Base-by-base conservation (phyloP, 2,888 invertebrate species). In the Hirtodrosophila cameraria region DNA sequence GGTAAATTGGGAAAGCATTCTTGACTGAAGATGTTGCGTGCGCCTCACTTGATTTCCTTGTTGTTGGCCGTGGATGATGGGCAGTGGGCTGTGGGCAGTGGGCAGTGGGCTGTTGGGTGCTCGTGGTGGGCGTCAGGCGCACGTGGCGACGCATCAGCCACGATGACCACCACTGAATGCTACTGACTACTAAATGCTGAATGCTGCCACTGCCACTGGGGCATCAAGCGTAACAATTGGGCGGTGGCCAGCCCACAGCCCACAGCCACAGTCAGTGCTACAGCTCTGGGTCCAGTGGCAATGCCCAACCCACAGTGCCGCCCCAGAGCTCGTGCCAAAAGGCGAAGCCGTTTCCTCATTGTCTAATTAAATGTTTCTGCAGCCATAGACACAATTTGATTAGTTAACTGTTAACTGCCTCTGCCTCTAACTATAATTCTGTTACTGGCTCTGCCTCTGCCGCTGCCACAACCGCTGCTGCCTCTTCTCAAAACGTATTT, bases 311-410 rank as follows among this genome's bases (percentile, higher is more conserved):
- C 12, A 18, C n/a, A 35, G 41, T 11, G 42, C 49, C 28, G n/a
- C 46, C 60, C 53, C 41, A 33, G 2, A 16, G 28, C 25, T 25
- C 39, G 11, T 45, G 45, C 53, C 62, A 46, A 65, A 48, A 52
- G 57, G 36, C 53, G 57, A 48, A 52, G 57, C 39, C 53, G 57
- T 62, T 75, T 72, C 62, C 77, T 67, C 71, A 71, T 76, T 69
- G 75, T 81, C 78, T 75, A 80, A 80, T 84, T 78, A 81, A 84
- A 81, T 81, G 67, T 81, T 81, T 75, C 66, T 73, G 54, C 66
- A 66, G 66, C 49, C 66, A 65, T 64, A 50, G 77, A 46, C 83
- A 74, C 78, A 83, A 63, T 71, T 71, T 70, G 70, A 66, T 81
- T 72, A 73, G 77, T 64, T 60, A 78, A 78, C 82, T 69, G 76